Conservation (phyloP, 2,113 vertebrate genomes). For the Pardalotus punctatus region DNA sequence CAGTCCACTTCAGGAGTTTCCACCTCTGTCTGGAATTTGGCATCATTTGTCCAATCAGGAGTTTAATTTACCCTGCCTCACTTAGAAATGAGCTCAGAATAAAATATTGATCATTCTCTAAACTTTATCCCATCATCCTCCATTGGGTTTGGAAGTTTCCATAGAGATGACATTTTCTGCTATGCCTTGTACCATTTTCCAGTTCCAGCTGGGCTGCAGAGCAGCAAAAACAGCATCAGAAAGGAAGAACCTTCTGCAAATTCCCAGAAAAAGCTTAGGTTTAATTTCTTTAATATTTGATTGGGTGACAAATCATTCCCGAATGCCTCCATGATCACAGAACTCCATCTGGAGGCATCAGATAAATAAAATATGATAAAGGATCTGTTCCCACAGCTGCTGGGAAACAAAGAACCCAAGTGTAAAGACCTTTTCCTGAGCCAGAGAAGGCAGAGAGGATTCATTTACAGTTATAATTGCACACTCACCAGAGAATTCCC, state of each 20-base stretch:
- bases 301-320: neutral
- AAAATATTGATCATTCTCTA: neutral
- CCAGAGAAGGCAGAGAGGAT: neutral
- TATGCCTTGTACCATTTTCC: neutral
- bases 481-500: neutral
- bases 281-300: neutral
- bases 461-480: neutral
- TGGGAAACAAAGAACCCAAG: neutral
- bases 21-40: neutral
- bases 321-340: neutral
- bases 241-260: neutral
- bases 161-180: slow-evolving; percentile 18
- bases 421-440: neutral
- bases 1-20: neutral
- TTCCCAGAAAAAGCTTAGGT: neutral
- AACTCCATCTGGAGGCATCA: neutral
- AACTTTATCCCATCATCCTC: neutral
- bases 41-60: neutral
- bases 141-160: neutral
- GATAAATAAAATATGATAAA: neutral
- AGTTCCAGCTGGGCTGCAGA: neutral
- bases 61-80: neutral
- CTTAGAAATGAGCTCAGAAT: neutral
- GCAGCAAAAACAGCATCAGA: neutral
- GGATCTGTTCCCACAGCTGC: neutral